Percentiles rank a stretch among this genome's conserved stretches.
phyloP scores from a whole-genome alignment of 2,888 invertebrate species.

The Formica aserva region DNA sequence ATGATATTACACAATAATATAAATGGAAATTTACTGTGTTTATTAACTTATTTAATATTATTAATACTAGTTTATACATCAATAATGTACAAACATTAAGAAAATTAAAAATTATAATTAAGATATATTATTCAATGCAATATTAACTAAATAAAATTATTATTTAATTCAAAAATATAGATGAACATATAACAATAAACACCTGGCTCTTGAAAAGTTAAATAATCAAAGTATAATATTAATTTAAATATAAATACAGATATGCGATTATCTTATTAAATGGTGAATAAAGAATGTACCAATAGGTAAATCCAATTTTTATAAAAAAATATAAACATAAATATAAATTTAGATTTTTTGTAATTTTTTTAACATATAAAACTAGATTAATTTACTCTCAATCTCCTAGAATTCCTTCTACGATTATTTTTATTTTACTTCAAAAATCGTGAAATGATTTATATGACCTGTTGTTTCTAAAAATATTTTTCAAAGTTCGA shows the following conservation, averaged over 20 bases:
- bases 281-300: background rate
- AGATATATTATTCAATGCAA: background rate
- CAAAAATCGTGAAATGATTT: background rate
- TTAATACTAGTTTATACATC: background rate
- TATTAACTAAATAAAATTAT: background rate
- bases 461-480: background rate
- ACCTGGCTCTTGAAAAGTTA: background rate
- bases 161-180: background rate
- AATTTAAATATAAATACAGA: background rate
- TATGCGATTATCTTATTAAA: background rate
- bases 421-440: background rate
- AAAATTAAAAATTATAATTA: background rate
- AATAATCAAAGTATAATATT: background rate
- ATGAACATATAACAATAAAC: background rate
- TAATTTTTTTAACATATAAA: background rate
- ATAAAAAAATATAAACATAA: background rate
- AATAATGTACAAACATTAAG: background rate
- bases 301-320: background rate
- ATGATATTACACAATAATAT: background rate
- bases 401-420: background rate
- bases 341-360: background rate
- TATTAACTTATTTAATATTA: background rate
- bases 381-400: background rate
- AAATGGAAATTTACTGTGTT: background rate
- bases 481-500: background rate